Conservation (phyloP, 2,113 vertebrate species). For the Tenebrosternarchus preto region DNA sequence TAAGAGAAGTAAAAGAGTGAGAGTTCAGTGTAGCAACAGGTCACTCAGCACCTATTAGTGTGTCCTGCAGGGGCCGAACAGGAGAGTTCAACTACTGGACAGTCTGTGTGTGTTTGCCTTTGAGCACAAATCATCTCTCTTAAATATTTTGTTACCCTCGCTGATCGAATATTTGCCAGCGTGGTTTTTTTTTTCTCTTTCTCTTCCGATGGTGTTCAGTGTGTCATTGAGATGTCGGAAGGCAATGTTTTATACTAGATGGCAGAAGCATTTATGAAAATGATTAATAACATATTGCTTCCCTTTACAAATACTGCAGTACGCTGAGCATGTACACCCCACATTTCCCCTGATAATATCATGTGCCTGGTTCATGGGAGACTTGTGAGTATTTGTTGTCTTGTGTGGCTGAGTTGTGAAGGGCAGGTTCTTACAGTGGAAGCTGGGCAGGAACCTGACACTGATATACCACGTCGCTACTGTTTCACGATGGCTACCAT, state of each 20-base stretch:
- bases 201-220: too few relatives aligned
- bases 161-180: not conserved
- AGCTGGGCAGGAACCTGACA: constrained; percentile 61
- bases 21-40: constrained; percentile 70
- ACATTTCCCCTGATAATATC: not conserved
- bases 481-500: constrained; percentile 71
- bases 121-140: constrained; percentile 3
- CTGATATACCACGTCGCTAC: constrained; percentile 64
- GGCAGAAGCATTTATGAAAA: not conserved
- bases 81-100: constrained; percentile 51
- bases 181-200: not conserved
- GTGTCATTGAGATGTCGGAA: not conserved
- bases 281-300: not conserved
- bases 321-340: not conserved
- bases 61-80: constrained; percentile 47
- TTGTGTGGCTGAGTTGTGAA: constrained; percentile 52
- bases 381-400: constrained; percentile 20
- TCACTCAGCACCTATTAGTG: constrained; percentile 65
- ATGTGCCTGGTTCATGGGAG: not conserved
- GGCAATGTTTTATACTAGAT: not conserved
- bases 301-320: not conserved
- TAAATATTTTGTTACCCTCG: not conserved
- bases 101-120: constrained; percentile 20
- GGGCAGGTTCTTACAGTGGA: constrained; percentile 63
- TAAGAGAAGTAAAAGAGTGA: constrained; percentile 68